Evolutionary conservation across 2,888 invertebrate species (phyloP).

Genomic region (Neelides folsomi): DNA sequence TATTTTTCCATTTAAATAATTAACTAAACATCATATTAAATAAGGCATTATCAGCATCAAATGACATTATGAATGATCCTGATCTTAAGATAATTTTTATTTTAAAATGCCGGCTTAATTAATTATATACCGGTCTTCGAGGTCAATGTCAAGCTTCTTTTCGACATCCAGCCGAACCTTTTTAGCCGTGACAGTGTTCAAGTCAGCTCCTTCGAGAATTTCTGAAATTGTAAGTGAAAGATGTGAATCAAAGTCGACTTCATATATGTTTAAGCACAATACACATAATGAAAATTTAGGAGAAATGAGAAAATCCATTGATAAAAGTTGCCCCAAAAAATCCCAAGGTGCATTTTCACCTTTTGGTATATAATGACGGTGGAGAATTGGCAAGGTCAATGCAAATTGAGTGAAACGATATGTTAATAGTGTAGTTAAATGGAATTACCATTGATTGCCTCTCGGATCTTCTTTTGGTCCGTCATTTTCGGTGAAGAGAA

Average conservation of each 20-base stretch:
- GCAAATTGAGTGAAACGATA: not conserved
- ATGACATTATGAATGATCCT: too few relatives aligned
- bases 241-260: not conserved
- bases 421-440: constrained; percentile 35
- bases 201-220: constrained; percentile 73
- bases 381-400: too few relatives aligned
- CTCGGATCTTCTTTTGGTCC: constrained; percentile 18
- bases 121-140: constrained; percentile 46
- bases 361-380: too few relatives aligned
- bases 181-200: constrained; percentile 71
- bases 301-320: too few relatives aligned
- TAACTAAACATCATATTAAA: too few relatives aligned
- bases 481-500: constrained; percentile 47
- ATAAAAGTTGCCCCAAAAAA: too few relatives aligned
- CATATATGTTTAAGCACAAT: not conserved
- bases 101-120: not conserved
- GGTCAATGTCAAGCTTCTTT: constrained; percentile 59
- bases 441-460: constrained; percentile 51
- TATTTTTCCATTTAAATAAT: too few relatives aligned
- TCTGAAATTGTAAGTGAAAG: constrained; percentile 41
- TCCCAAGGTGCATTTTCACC: too few relatives aligned
- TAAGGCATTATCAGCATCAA: too few relatives aligned
- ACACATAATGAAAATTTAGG: not conserved
- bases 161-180: constrained; percentile 77
- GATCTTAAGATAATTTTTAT: not conserved